These are phyloP conservation scores for Athripsodes cinereus DNA, from an alignment of 2,888 invertebrate genomes.

Conservation along the genomic window DNA sequence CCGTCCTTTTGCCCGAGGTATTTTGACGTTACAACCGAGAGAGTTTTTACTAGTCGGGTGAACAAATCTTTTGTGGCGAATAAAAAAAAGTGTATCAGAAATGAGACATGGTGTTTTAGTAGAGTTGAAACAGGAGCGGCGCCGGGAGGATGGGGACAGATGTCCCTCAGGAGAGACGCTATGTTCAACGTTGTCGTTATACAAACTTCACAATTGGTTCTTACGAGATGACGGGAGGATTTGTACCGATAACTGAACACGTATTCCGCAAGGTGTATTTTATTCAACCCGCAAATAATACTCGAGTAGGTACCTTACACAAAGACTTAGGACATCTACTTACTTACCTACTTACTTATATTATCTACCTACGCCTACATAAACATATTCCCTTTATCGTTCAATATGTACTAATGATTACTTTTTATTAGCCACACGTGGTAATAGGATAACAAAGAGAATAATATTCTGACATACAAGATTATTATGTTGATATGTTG, in stretches of 20 bases:
- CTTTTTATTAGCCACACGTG: no score
- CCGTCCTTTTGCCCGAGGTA: conserved; percentile 41
- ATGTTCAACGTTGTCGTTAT: not conserved
- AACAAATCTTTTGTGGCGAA: conserved; percentile 49
- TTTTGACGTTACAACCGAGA: conserved; percentile 30
- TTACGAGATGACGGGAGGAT: conserved; percentile 3
- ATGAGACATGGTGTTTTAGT: conserved; percentile 45
- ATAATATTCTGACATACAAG: no score
- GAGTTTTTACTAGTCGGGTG: conserved; percentile 47
- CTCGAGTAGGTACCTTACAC: no score
- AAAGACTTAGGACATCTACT: no score
- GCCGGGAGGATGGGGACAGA: conserved; percentile 6
- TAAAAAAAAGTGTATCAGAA: conserved; percentile 43
- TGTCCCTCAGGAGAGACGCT: not conserved
- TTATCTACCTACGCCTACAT: no score
- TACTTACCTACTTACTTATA: no score
- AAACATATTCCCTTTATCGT: no score
- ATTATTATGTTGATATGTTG: no score
- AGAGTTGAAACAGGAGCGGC: conserved; percentile 7
- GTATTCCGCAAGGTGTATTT: not conserved
- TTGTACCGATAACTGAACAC: conserved; percentile 3
- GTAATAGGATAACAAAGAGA: no score
- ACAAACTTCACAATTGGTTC: conserved; percentile 5
- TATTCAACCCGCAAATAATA: not conserved
- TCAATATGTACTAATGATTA: no score